Conservation (phyloP, 30 jellyfish, hydroid and myxozoan genomes). For the Sanderia malayensis region DNA sequence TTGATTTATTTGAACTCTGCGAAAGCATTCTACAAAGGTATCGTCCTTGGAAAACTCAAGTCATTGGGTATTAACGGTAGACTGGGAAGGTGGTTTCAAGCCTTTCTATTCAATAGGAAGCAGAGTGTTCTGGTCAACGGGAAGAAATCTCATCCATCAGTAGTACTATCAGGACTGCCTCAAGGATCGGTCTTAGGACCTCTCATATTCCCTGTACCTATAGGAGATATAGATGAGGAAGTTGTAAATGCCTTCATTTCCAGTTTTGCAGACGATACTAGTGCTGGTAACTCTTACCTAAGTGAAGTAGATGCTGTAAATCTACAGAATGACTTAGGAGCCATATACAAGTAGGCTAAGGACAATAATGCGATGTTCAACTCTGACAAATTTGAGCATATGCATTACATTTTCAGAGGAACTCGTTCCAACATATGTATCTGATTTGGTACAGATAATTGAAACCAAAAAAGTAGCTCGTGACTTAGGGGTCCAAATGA, state of each 20-base stretch:
- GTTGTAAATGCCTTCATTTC: background rate
- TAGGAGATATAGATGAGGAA: background rate
- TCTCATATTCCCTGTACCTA: background rate
- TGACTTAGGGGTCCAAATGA: background rate
- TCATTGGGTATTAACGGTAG: conserved; percentile 3
- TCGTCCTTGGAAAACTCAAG: background rate
- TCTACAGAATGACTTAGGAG: background rate
- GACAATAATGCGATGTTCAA: background rate
- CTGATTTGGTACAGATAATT: background rate
- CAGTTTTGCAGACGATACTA: background rate
- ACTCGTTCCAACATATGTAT: background rate
- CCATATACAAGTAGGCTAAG: background rate
- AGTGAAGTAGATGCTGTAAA: background rate
- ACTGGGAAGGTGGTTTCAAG: background rate
- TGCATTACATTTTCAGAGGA: background rate
- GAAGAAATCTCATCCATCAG: background rate
- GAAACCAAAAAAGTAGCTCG: background rate
- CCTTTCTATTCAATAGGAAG: background rate
- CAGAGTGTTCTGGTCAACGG: conserved; percentile 4
- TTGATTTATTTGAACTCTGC: background rate
- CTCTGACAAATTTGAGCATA: background rate
- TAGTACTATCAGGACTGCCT: conserved; percentile 1
- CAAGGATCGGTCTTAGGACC: background rate
- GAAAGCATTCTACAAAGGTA: background rate
- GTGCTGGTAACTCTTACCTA: background rate